Evolutionary conservation across 1,140 invertebrate genomes (phyloP), one percentile per base, ranked within the genome.

Genomic region (Nymphalis io): DNA sequence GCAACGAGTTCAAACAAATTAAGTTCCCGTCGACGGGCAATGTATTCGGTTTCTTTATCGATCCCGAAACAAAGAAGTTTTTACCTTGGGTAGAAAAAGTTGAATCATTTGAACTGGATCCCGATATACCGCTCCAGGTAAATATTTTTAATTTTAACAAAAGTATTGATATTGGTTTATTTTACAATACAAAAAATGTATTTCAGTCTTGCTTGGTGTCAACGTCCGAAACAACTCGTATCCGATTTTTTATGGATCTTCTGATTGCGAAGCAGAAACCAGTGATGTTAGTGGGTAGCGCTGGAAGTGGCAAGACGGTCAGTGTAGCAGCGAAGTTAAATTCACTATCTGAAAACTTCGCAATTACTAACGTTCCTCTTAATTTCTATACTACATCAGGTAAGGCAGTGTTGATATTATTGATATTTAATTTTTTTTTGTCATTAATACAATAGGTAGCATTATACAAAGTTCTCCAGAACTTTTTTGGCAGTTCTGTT

Each of bases 311-410:
- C 23, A 98, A 98, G 91, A 96, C 96, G 69, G 96, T 97, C 12
- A 94, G 97, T 48, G 94, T 98, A n/a, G 93, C 94, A 38, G 96
- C 98, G 69, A 98, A 98, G 83, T 93, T 99, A 18, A 92, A 93
- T 48, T 90, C 91, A 15, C 81, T 99, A 16, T 89, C 95, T 0
- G 96, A 98, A 20, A 94, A 94, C 76, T 98, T 95, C 83, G 94
- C 95, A 38, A 93, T 98, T 15, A 95, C 96, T 2, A 98, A 97
- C 90, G 96, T 98, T 18, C 96, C 98, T 2, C 97, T 99, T 80
- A 99, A 99, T 92, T 99, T 97, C 89, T 99, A 99, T 87, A 99
- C 98, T 0, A 98, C 97, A 0, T 98, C 97, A 65, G 96, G 96
- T 94, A 84, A 81, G 69, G 66, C 20, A 10, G 12, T 15, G 18